Conservation (phyloP, 2,113 vertebrate genomes). For the Rissa tridactyla region DNA sequence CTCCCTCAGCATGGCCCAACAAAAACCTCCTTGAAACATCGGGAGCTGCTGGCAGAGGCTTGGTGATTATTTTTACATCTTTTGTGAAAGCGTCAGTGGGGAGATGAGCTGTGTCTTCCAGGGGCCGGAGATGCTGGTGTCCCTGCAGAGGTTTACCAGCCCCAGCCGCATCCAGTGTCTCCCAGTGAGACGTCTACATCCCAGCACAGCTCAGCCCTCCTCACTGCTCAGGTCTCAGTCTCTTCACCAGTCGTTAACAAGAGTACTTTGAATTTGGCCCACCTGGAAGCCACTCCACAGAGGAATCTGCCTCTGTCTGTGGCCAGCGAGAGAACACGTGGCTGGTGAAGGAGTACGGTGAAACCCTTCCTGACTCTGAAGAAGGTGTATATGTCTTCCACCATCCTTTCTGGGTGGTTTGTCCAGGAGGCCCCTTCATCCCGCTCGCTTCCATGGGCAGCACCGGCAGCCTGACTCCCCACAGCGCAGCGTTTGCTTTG, state of each 20-base stretch:
- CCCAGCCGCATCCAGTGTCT: rapidly evolving
- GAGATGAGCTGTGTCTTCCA: not conserved
- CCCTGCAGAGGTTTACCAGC: rapidly evolving
- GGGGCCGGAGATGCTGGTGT: no score
- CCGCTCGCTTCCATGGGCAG: not conserved
- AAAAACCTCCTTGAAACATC: not conserved
- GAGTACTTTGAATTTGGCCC: not conserved
- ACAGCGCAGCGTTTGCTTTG: not conserved
- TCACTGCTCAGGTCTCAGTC: not conserved
- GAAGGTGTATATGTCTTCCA: not conserved
- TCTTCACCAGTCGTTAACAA: not conserved
- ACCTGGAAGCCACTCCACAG: not conserved
- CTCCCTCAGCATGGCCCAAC: not conserved
- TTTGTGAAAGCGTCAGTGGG: not conserved
- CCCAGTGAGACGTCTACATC: rapidly evolving
- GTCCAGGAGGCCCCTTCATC: not conserved
- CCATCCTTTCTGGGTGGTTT: not conserved
- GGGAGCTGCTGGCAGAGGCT: not conserved
- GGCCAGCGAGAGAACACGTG: rapidly evolving
- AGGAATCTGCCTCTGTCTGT: not conserved
- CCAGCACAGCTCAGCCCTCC: not conserved
- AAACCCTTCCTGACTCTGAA: not conserved
- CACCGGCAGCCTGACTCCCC: not conserved
- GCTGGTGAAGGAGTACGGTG: not conserved
- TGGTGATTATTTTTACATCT: not conserved